Evolutionary conservation across 2,113 vertebrate species (phyloP), one percentile per base, ranked within the genome.

Genomic region (Hippocampus guttulatus): DNA sequence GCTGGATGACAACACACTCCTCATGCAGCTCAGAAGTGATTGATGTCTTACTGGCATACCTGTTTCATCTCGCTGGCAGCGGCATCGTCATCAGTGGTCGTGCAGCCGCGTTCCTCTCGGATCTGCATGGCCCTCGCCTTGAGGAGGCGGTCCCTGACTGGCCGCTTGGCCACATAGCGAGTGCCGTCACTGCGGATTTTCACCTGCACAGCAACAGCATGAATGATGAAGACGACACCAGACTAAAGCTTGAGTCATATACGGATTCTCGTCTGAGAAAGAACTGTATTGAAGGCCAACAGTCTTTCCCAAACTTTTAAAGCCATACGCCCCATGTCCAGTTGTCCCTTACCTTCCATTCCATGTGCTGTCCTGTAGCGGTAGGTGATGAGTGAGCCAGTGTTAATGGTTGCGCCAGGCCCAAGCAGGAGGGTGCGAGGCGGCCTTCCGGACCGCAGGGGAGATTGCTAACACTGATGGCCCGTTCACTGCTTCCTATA

Each of bases 91-190:
- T 96, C 95, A 0, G 94, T 95, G 11, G 94, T 95, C 90, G 93
- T 94, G 71, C 95, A 94, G 2, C 94, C 94, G 25, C 94, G 93
- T 5, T 96, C 95, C 82, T 96, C 95, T 1, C 92, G 78, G 80
- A 95, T 96, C 84, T 94, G 94, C 81, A 94, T 91, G 52, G 95
- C 95, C 3, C 95, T 82, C 2, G 94, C 94, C 64, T 96, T 96
- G 1, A 96, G 89, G 16, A 96, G 88, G 6, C 93, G 91, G 75
- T 96, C 94, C 0, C 94, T 85, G 23, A 94, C 95, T 0, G 95
- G 94, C 3, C 94, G 89, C 74, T 94, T 95, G 51, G 91, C 92
- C 14, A 94, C 93, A 0, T 94, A 94, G 20, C 93, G 88, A 1
- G 92, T 89, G 3, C 93, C 92, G 0, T 94, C 91, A 0, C 94